Evolutionary conservation across 2,888 invertebrate genomes (phyloP).

Genomic region (Tipula confusa): DNA sequence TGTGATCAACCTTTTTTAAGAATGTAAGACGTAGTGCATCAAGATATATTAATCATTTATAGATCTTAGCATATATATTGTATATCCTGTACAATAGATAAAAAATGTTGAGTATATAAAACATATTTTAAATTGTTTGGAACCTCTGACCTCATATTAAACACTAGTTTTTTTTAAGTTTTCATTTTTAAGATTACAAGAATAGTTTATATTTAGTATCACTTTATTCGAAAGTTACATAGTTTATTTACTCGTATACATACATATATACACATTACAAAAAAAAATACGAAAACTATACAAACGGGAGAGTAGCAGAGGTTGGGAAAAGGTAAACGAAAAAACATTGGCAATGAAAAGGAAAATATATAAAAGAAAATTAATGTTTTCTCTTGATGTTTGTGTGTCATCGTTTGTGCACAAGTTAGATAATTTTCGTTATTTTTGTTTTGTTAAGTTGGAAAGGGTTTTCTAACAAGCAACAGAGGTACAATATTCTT

Average conservation of each 20-base stretch:
- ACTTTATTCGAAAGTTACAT: neutral
- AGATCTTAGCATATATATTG: neutral
- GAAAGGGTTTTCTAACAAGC: neutral
- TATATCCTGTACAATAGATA: neutral
- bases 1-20: neutral
- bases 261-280: too few species aligned
- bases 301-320: neutral
- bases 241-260: too few species aligned
- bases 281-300: neutral
- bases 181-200: neutral
- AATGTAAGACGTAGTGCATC: neutral
- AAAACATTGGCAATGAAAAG: neutral
- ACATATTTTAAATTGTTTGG: neutral
- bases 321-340: neutral
- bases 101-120: neutral
- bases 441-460: too few species aligned
- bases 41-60: too few species aligned
- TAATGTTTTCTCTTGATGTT: neutral
- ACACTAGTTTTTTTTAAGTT: neutral
- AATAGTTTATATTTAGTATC: neutral
- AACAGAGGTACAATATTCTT: neutral
- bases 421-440: neutral
- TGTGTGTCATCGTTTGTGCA: neutral
- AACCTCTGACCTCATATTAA: neutral
- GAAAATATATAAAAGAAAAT: neutral